phyloP scores from a whole-genome alignment of 92 coral and sea anemone species.

The Blastomussa wellsi region DNA sequence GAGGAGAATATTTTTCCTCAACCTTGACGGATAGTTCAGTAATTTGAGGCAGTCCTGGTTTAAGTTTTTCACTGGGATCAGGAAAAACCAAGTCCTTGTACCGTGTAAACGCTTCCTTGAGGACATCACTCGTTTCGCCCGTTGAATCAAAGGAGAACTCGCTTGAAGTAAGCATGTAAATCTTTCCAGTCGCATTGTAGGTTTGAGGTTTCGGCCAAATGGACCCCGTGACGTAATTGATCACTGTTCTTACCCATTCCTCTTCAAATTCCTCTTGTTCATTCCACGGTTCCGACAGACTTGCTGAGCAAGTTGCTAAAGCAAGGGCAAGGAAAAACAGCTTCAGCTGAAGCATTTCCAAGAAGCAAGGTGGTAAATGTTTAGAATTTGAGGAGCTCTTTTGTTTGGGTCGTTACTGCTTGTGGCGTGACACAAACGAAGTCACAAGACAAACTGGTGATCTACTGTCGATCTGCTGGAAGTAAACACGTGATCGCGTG shows the following conservation, averaged over 20 bases:
- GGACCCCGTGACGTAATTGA: constrained; percentile 87
- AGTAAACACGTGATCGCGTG: not conserved
- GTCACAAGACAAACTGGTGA: constrained; percentile 13
- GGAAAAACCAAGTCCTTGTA: constrained; percentile 83
- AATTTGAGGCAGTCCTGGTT: constrained; percentile 43
- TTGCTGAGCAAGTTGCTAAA: constrained; percentile 5
- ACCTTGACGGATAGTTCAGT: constrained; percentile 64
- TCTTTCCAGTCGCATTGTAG: constrained; percentile 55
- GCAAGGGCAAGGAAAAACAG: not conserved
- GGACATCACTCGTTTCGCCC: constrained; percentile 87
- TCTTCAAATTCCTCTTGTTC: not conserved
- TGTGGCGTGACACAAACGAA: not conserved
- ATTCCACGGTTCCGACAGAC: constrained; percentile 31
- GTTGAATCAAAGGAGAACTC: constrained; percentile 61
- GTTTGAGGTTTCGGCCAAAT: constrained; percentile 96
- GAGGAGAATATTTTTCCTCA: constrained; percentile 61
- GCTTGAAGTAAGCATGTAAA: constrained; percentile 60
- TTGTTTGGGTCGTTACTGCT: not conserved
- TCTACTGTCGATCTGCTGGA: no score
- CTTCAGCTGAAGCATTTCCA: not conserved
- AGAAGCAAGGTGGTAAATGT: not conserved
- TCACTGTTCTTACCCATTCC: constrained; percentile 13
- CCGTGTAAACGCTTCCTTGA: constrained; percentile 73
- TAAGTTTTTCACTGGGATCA: constrained; percentile 16
- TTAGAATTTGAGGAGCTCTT: not conserved